Base-by-base conservation (phyloP, 2,797 vertebrate genomes). In the Chloroceryle amazona region DNA sequence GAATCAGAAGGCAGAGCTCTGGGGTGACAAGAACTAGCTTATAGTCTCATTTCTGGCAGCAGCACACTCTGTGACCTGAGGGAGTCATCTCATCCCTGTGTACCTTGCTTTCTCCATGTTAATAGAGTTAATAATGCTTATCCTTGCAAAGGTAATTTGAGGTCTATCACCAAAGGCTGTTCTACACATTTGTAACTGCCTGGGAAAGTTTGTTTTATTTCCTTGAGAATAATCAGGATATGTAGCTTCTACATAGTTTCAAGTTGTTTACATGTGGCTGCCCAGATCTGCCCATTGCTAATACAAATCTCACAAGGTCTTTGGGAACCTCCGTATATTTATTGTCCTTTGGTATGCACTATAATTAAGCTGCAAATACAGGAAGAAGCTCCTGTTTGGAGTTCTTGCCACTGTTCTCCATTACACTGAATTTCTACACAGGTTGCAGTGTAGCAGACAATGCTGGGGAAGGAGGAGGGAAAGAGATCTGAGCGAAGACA, bases 151-250 rank as follows among this genome's bases (percentile, higher is more conserved):
- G 28, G 23, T 25, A 37, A 9, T 78, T 62, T 65, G 70, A 91
- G 29, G 21, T 61, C 76, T 46, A 10, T 39, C 49, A 54, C 51
- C 66, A 81, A 90, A 62, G 62, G 44, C 49, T 58, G 62, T 70
- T 33, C 0, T 9, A 63, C 33, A 25, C n/a, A 22, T 51, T 70
- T 49, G 14, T 54, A 94, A 16, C n/a, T 33, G 55, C 74, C 63
- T 92, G 80, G 72, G 85, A 92, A 88, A 79, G 51, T 74, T 39
- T 81, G 83, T 75, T 0, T 17, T 42, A 31, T 47, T 93, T 95
- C 81, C 67, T 76, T 70, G 73, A 70, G 81, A 89, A 95, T 47
- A 89, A 58, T 60, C 75, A 84, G 61, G 87, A 78, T 83, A 72
- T 66, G 67, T n/a, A 83, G 37, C n/a, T 81, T 58, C 44, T 65